Percentiles rank a stretch among this genome's conserved stretches.
Conservation (phyloP, 2,888 invertebrate genomes). For the Lasioglossum pauxillum region DNA sequence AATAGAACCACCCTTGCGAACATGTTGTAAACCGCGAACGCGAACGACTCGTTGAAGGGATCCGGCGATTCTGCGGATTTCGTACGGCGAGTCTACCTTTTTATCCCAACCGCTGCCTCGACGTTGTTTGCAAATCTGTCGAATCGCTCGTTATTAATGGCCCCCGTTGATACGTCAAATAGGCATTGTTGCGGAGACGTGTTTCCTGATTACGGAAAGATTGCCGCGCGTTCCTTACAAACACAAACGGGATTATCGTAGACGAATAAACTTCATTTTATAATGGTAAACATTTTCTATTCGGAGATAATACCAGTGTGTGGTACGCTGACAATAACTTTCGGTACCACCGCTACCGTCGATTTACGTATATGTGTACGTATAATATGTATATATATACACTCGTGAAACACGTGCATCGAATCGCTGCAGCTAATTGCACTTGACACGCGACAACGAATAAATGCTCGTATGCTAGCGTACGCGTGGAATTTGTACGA, state of each 20-base stretch:
- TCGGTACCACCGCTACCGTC: conserved; percentile 40
- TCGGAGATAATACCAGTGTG: conserved; percentile 39
- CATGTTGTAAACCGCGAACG: conserved; percentile 24
- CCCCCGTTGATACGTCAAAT: conserved; percentile 17
- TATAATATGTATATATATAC: background rate
- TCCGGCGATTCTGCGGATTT: background rate
- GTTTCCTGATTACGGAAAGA: background rate
- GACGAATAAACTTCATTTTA: background rate
- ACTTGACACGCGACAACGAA: conserved; percentile 14
- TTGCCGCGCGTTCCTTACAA: background rate
- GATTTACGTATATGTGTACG: conserved; percentile 11
- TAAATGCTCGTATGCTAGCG: conserved; percentile 3
- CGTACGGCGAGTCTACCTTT: conserved; percentile 1
- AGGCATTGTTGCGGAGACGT: background rate
- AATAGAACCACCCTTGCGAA: conserved; percentile 35
- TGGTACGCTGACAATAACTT: conserved; percentile 47
- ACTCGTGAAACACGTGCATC: conserved; percentile 17
- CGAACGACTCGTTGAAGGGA: background rate
- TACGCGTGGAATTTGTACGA: conserved; percentile 8
- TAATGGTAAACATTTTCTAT: conserved; percentile 51
- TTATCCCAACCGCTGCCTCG: conserved; percentile 20
- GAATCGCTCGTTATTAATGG: conserved; percentile 23
- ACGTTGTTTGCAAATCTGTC: conserved; percentile 33
- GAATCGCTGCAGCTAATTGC: conserved; percentile 11
- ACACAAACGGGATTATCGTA: background rate